A percentile compares a stretch with the other conserved stretches of the same genome.
Evolutionary conservation across 1,140 invertebrate genomes (phyloP).

Genomic region (Drosophila auraria): DNA sequence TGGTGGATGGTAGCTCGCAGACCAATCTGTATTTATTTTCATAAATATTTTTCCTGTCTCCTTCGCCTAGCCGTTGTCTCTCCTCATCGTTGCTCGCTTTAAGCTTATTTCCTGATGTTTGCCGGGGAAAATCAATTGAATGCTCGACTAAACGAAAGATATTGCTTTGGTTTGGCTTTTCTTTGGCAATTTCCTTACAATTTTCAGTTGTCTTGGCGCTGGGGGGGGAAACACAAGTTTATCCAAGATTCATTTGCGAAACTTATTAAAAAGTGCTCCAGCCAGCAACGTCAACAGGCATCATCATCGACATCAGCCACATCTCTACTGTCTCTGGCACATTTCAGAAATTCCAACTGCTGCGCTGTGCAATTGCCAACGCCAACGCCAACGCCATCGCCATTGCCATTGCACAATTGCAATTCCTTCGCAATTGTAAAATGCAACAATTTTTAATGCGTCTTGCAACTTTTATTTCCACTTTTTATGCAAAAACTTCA

Average conservation of each 20-base stretch:
- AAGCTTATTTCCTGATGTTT: conserved; percentile 43
- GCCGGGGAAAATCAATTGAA: conserved; percentile 56
- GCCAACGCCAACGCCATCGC: conserved; percentile 34
- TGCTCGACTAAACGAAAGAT: conserved; percentile 54
- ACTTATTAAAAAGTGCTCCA: conserved; percentile 65
- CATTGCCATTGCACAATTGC: conserved; percentile 57
- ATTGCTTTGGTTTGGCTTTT: conserved; percentile 49
- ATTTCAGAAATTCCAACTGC: conserved; percentile 56
- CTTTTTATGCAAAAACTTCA: conserved; percentile 76
- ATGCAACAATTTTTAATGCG: conserved; percentile 83
- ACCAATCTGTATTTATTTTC: conserved; percentile 50
- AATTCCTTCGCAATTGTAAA: conserved; percentile 63
- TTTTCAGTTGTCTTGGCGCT: conserved; percentile 18
- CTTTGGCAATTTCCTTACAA: conserved; percentile 42
- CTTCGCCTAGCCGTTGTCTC: conserved; percentile 25
- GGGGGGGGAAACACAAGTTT: conserved; percentile 23
- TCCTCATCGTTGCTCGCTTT: conserved; percentile 7
- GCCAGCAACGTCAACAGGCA: conserved; percentile 4
- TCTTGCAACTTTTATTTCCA: conserved; percentile 77
- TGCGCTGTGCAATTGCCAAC: conserved; percentile 61
- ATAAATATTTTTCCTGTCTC: conserved; percentile 44
- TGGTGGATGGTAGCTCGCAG: conserved; percentile 2
- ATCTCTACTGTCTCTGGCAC: conserved; percentile 28
- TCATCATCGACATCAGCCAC: conserved; percentile 7
- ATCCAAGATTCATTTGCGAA: conserved; percentile 41